phyloP scores from a whole-genome alignment of 2,888 invertebrate genomes.

The Yponomeuta evonymella region DNA sequence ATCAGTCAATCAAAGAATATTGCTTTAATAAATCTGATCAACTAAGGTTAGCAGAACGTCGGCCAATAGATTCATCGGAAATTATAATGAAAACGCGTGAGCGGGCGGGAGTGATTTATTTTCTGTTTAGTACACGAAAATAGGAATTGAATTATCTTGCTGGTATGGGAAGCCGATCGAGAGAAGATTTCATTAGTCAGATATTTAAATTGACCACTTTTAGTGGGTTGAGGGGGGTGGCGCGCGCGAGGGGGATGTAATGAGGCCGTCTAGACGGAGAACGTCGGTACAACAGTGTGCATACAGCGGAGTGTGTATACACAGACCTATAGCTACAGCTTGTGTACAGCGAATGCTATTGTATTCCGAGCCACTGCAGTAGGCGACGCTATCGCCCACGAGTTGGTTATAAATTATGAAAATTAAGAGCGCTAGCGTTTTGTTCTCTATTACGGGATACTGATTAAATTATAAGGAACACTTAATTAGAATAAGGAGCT shows the following conservation, averaged over 20 bases:
- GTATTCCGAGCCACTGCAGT: conserved; percentile 32
- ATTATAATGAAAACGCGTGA: background rate
- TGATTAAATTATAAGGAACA: background rate
- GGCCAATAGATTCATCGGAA: background rate
- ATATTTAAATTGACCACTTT: conserved; percentile 11
- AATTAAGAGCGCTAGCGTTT: background rate
- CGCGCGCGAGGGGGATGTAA: conserved; percentile 36
- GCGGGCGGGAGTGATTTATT: background rate
- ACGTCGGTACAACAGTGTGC: conserved; percentile 1
- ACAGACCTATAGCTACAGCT: background rate
- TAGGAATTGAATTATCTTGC: background rate
- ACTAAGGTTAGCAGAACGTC: background rate
- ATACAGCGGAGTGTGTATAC: background rate
- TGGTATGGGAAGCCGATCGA: background rate
- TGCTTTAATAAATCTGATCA: background rate
- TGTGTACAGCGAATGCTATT: conserved; percentile 37
- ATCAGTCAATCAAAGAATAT: background rate
- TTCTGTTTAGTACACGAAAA: conserved; percentile 3
- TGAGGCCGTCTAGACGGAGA: conserved; percentile 60
- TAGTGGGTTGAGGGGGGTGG: conserved; percentile 29
- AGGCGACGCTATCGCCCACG: background rate
- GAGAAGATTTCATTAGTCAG: conserved; percentile 5
- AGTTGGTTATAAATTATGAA: background rate
- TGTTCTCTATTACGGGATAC: conserved; percentile 3
- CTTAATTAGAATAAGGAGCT: background rate